These are phyloP conservation scores for Myocastor coypus DNA, from an alignment of 2,113 vertebrate species.

Conservation along the genomic window DNA sequence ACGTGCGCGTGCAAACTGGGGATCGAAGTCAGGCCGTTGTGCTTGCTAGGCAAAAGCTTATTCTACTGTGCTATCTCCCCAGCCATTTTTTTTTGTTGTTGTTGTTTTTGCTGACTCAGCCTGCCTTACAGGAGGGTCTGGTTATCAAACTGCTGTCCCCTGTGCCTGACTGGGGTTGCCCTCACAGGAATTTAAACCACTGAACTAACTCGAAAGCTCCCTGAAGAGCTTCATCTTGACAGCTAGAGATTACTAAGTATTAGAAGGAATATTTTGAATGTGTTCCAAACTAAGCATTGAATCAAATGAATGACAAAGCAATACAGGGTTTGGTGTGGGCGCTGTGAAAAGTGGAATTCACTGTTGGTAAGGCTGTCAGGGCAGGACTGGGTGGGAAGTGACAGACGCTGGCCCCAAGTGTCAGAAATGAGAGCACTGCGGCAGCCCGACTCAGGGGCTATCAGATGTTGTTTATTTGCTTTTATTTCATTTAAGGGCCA, in stretches of 20 bases:
- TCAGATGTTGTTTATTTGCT: not conserved
- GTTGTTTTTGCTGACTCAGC: no score
- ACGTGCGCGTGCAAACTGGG: no score
- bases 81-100: no score
- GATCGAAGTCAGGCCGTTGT: no score
- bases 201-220: no score
- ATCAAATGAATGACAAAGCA: not conserved
- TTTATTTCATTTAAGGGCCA: constrained; percentile 48
- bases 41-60: no score
- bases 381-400: not conserved
- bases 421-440: not conserved
- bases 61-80: no score
- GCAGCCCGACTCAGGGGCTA: not conserved
- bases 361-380: not conserved
- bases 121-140: no score
- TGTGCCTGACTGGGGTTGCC: no score
- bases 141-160: no score
- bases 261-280: not conserved
- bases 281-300: not conserved
- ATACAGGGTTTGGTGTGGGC: not conserved
- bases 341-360: not conserved
- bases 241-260: not conserved
- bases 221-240: not conserved
- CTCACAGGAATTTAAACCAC: no score
- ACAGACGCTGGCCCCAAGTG: not conserved